Percentiles rank a stretch among this genome's conserved stretches.
phyloP scores from a whole-genome alignment of 2,888 invertebrate species.

The Celastrina argiolus region DNA sequence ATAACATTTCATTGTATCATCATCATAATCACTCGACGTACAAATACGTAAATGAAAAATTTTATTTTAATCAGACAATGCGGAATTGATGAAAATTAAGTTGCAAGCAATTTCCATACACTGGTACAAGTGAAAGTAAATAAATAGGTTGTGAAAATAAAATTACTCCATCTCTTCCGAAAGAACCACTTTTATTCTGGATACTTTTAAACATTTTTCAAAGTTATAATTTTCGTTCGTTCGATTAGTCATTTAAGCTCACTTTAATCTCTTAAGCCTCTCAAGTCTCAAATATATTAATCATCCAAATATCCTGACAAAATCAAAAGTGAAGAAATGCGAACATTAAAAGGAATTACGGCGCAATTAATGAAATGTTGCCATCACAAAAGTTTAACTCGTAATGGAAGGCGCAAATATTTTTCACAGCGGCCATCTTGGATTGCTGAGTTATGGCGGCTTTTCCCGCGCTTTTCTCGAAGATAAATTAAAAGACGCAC shows the following conservation, averaged over 20 bases:
- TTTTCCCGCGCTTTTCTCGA: conserved; percentile 47
- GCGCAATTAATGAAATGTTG: not conserved
- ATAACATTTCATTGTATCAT: too few relatives aligned
- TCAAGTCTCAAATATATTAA: not conserved
- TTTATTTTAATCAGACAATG: too few relatives aligned
- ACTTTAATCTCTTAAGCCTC: not conserved
- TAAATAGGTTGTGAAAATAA: too few relatives aligned
- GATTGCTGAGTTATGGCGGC: conserved; percentile 48
- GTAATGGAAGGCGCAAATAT: conserved; percentile 46
- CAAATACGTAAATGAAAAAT: too few relatives aligned
- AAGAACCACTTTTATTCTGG: too few relatives aligned
- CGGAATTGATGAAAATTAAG: too few relatives aligned
- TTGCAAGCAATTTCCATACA: too few relatives aligned
- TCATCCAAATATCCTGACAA: conserved; percentile 31
- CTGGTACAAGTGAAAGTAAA: too few relatives aligned
- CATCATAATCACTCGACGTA: too few relatives aligned
- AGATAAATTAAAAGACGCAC: conserved; percentile 49
- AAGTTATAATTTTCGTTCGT: too few relatives aligned
- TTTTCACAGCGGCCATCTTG: conserved; percentile 56
- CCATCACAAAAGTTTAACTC: conserved; percentile 40
- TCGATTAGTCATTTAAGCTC: not conserved
- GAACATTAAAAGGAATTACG: not conserved
- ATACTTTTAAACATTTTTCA: too few relatives aligned
- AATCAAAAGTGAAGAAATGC: conserved; percentile 3
- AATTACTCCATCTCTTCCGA: too few relatives aligned